A percentile compares a stretch with the other conserved stretches of the same genome.
phyloP scores from a whole-genome alignment of 2,113 vertebrate species.

The Balaenoptera acutorostrata region DNA sequence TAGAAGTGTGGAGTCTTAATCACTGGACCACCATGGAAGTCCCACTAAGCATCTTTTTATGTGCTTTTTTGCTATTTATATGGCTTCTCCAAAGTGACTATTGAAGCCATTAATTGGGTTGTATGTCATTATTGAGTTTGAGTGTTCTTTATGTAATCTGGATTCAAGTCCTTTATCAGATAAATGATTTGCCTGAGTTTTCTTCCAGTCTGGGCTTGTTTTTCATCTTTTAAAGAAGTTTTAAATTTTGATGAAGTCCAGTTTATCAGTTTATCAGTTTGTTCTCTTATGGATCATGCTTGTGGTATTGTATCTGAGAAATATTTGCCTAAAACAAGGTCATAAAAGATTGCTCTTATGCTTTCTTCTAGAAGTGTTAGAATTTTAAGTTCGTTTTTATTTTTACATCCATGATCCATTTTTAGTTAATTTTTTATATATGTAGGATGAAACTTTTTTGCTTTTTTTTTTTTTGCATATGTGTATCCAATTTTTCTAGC shows the following conservation, averaged over 20 bases:
- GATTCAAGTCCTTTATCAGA: background rate
- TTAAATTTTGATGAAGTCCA: background rate
- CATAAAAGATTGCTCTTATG: background rate
- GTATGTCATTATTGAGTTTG: background rate
- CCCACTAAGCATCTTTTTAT: background rate
- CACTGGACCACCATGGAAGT: background rate
- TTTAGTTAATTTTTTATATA: background rate
- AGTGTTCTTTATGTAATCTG: background rate
- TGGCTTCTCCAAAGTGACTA: too few relatives aligned
- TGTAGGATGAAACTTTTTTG: background rate
- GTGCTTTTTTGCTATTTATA: too few relatives aligned
- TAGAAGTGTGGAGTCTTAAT: background rate
- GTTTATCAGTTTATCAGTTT: background rate
- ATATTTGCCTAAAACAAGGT: background rate
- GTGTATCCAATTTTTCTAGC: background rate
- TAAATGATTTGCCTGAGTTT: background rate
- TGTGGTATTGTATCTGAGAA: background rate
- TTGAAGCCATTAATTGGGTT: background rate
- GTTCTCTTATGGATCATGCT: background rate
- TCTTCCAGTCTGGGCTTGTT: background rate
- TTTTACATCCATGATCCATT: background rate
- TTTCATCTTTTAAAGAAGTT: background rate
- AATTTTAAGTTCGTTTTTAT: background rate
- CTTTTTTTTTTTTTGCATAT: background rate
- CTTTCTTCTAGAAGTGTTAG: background rate